Evolutionary conservation across 1,140 invertebrate species (phyloP).

Genomic region (Drosophila auraria): DNA sequence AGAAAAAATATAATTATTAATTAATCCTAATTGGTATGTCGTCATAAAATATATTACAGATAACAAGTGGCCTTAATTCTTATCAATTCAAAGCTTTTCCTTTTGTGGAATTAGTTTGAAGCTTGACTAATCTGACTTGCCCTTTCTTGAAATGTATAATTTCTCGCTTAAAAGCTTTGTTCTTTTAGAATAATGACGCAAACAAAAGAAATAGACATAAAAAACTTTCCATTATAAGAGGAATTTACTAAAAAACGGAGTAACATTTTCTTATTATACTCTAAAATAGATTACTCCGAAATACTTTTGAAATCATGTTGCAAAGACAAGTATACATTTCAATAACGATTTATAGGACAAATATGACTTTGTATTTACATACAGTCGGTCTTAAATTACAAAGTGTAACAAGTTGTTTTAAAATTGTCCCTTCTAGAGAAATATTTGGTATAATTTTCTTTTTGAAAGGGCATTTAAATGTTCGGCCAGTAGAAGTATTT

Average conservation of each 20-base stretch:
- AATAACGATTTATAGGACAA: neutral
- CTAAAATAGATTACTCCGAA: too few species aligned
- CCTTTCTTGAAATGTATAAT: neutral
- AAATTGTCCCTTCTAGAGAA: neutral
- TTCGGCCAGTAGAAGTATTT: neutral
- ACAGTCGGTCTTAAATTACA: too few species aligned
- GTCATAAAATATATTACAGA: neutral
- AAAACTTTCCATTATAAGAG: constrained; percentile 8
- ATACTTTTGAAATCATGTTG: too few species aligned
- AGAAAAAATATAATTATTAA: too few species aligned
- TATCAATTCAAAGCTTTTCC: neutral
- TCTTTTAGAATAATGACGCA: neutral
- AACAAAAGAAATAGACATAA: neutral
- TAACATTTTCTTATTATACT: too few species aligned
- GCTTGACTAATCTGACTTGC: neutral
- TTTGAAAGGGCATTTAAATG: neutral
- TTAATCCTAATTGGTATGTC: neutral
- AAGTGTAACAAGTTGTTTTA: too few species aligned
- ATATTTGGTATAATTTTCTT: neutral
- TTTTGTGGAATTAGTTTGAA: neutral
- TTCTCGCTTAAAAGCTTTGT: neutral
- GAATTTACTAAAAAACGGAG: neutral
- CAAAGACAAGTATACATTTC: neutral
- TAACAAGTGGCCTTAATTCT: neutral
- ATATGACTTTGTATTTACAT: too few species aligned